Percentiles rank a stretch among this genome's conserved stretches.
phyloP scores from a whole-genome alignment of 2,797 vertebrate genomes.

The Anguilla anguilla region DNA sequence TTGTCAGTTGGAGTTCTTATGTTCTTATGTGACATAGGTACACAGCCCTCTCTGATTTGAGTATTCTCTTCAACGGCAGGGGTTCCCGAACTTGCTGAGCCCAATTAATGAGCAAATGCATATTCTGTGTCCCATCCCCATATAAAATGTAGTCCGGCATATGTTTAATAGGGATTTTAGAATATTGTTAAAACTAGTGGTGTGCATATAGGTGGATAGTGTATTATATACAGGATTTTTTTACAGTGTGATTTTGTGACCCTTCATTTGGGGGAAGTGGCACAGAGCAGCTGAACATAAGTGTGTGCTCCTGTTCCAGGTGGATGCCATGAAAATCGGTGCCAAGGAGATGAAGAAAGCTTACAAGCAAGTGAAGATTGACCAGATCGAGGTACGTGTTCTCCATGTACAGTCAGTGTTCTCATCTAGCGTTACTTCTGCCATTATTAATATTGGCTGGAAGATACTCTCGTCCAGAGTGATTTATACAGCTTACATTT shows the following conservation, averaged over 20 bases:
- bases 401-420: neutral
- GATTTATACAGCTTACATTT: too few relatives aligned
- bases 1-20: neutral
- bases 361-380: constrained; percentile 94
- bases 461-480: neutral
- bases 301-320: constrained; percentile 68
- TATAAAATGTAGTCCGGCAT: too few relatives aligned
- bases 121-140: neutral
- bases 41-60: neutral
- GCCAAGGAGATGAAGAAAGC: constrained; percentile 99
- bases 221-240: neutral
- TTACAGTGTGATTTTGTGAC: too few relatives aligned
- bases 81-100: neutral
- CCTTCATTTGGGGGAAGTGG: neutral
- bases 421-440: neutral
- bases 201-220: neutral
- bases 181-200: neutral
- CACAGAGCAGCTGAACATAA: neutral
- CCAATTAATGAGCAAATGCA: neutral
- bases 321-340: constrained; percentile 98
- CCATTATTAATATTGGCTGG: too few relatives aligned
- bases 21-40: neutral
- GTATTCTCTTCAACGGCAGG: neutral
- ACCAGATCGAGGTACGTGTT: constrained; percentile 91
- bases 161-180: too few relatives aligned